These are phyloP conservation scores for Zaprionus bogoriensis DNA, from an alignment of 2,888 invertebrate species.

Conservation along the genomic window DNA sequence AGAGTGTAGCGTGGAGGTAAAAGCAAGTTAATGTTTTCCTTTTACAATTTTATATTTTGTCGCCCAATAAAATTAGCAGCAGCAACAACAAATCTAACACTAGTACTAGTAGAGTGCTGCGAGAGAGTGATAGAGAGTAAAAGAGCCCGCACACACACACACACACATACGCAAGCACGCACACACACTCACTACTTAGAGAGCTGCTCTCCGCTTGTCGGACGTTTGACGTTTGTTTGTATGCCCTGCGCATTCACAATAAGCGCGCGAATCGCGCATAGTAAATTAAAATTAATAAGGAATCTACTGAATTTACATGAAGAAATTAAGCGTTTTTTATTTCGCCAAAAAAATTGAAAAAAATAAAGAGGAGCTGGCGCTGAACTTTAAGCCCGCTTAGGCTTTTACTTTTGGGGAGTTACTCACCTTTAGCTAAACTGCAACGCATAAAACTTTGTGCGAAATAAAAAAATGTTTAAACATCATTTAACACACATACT, in stretches of 20 bases:
- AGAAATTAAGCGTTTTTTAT: conserved; percentile 30
- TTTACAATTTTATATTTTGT: no score
- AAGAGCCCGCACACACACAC: conserved; percentile 7
- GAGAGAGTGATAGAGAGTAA: conserved; percentile 1
- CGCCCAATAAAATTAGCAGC: conserved; percentile 23
- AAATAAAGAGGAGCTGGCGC: conserved; percentile 23
- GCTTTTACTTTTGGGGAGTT: conserved; percentile 49
- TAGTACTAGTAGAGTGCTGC: conserved; percentile 6
- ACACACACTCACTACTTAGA: not conserved
- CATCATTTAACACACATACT: conserved; percentile 72
- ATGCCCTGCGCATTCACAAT: conserved; percentile 68
- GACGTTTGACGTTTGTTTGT: conserved; percentile 71
- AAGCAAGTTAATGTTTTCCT: conserved; percentile 14
- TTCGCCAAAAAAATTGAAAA: not conserved
- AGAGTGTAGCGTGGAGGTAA: not conserved
- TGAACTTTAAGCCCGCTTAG: conserved; percentile 53
- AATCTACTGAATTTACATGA: conserved; percentile 42
- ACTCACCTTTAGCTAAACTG: conserved; percentile 62
- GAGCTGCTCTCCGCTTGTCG: conserved; percentile 49
- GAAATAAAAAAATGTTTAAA: conserved; percentile 64
- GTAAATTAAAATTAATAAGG: conserved; percentile 64
- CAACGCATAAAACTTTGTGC: conserved; percentile 49
- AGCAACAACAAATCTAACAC: conserved; percentile 49
- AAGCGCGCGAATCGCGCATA: conserved; percentile 73
- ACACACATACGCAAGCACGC: conserved; percentile 8